Percentiles rank a stretch among this genome's conserved stretches.
Evolutionary conservation across 2,888 invertebrate genomes (phyloP).

Genomic region (Ichneumoninae sp.): DNA sequence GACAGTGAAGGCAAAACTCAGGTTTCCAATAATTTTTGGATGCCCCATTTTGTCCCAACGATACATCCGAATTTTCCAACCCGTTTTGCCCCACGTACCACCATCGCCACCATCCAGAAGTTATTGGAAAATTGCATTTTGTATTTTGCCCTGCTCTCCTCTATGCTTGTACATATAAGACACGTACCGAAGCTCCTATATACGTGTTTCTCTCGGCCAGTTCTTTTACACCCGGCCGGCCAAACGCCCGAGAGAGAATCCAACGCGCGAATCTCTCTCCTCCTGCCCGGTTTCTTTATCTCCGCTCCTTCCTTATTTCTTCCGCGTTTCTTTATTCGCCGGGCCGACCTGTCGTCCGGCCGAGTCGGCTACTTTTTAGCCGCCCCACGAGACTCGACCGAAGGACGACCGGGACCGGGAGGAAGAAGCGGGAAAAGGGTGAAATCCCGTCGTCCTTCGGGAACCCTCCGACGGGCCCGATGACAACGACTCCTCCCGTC

Average conservation of each 20-base stretch:
- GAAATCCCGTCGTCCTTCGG: slow-evolving; percentile 44
- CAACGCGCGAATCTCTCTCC: slow-evolving; percentile 54
- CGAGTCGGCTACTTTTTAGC: slow-evolving; percentile 68
- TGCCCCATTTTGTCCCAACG: no score
- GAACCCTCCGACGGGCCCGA: slow-evolving; percentile 52
- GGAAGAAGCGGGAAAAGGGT: slow-evolving; percentile 27
- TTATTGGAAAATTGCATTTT: no score
- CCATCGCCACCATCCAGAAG: no score
- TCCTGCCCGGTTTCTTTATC: slow-evolving; percentile 63
- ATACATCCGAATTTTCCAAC: no score
- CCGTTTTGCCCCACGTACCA: no score
- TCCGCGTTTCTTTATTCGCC: slow-evolving; percentile 28
- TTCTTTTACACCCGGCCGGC: slow-evolving; percentile 42
- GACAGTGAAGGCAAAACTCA: no score
- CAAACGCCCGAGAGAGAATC: slow-evolving; percentile 45
- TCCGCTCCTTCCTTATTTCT: slow-evolving; percentile 12
- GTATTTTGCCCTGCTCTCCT: no score
- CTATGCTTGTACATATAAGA: slow-evolving; percentile 20
- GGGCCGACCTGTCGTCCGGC: slow-evolving; percentile 40
- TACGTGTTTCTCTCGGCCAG: slow-evolving; percentile 40
- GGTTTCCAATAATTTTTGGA: no score
- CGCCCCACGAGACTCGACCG: slow-evolving; percentile 46
- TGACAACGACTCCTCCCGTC: slow-evolving; percentile 64
- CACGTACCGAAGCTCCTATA: background rate
- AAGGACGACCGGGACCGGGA: slow-evolving; percentile 33